Conservation (phyloP, 2,888 invertebrate genomes). For the Thelaira solivaga region DNA sequence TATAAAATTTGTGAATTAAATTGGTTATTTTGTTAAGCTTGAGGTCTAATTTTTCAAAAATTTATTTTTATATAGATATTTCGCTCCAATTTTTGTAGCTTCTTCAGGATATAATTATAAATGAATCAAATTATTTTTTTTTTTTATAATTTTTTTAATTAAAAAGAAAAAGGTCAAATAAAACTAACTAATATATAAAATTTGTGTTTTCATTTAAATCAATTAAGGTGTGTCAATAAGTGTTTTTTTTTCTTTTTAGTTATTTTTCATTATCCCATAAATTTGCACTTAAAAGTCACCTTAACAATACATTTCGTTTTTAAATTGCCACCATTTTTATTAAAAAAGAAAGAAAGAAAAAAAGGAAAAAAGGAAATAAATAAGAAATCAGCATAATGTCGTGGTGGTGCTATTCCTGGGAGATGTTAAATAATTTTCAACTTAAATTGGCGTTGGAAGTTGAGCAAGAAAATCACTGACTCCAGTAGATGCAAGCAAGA, state of each 20-base stretch:
- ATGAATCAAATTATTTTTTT: too few species aligned
- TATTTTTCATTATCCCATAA: not conserved
- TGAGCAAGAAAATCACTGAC: not conserved
- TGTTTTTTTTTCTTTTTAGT: not conserved
- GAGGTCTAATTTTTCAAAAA: too few species aligned
- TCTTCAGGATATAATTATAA: too few species aligned
- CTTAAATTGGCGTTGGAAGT: conserved; percentile 29
- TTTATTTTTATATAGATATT: too few species aligned
- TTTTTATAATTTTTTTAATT: too few species aligned
- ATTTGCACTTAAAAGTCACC: not conserved
- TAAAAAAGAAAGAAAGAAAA: not conserved
- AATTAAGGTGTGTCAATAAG: not conserved
- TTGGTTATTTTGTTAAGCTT: too few species aligned
- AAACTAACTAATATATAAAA: too few species aligned
- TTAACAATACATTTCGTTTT: not conserved
- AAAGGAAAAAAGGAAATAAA: not conserved
- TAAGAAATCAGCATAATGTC: not conserved
- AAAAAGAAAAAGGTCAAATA: too few species aligned
- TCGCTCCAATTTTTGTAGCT: too few species aligned
- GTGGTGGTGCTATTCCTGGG: conserved; percentile 16
- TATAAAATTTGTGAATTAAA: too few species aligned
- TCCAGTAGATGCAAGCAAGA: conserved; percentile 4
- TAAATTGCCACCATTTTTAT: conserved; percentile 1
- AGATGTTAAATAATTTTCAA: conserved; percentile 49
- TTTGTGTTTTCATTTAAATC: too few species aligned